These are phyloP conservation scores for Apamea epomidion DNA, from an alignment of 2,888 invertebrate species.

Conservation along the genomic window DNA sequence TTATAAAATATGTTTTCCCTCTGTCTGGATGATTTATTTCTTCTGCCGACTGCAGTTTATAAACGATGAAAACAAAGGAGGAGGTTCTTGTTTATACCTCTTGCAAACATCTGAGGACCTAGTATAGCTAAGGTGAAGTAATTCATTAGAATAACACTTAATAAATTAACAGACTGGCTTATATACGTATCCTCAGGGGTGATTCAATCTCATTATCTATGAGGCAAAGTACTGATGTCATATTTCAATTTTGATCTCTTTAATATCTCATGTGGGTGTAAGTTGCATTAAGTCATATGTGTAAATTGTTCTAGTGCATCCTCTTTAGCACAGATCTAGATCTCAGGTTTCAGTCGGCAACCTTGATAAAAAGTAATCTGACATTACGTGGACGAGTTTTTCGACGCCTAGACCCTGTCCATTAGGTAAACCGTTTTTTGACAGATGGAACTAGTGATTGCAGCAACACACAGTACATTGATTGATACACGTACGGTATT, in stretches of 20 bases:
- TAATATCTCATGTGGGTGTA: slow-evolving; percentile 31
- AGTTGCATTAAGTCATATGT: slow-evolving; percentile 2
- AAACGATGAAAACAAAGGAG: background rate
- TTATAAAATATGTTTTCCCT: background rate
- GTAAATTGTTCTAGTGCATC: slow-evolving; percentile 32
- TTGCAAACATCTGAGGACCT: background rate
- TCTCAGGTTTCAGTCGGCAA: slow-evolving; percentile 36
- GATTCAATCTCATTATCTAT: slow-evolving; percentile 3
- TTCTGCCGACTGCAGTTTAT: background rate
- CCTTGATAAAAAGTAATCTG: background rate
- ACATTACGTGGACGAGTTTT: background rate
- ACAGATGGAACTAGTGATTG: too few relatives aligned
- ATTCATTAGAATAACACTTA: background rate
- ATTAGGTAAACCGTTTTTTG: too few relatives aligned
- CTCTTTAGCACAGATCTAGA: slow-evolving; percentile 38
- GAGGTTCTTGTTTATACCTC: background rate
- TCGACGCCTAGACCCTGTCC: background rate
- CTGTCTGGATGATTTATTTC: background rate
- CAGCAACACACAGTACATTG: too few relatives aligned
- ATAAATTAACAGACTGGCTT: background rate
- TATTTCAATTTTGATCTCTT: slow-evolving; percentile 24
- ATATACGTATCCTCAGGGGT: background rate
- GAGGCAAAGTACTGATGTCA: slow-evolving; percentile 44
- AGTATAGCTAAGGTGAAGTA: background rate
- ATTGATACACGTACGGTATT: too few relatives aligned